A percentile compares a stretch with the other conserved stretches of the same genome.
Evolutionary conservation across 2,888 invertebrate genomes (phyloP).

Genomic region (Philopedon plagiatum): DNA sequence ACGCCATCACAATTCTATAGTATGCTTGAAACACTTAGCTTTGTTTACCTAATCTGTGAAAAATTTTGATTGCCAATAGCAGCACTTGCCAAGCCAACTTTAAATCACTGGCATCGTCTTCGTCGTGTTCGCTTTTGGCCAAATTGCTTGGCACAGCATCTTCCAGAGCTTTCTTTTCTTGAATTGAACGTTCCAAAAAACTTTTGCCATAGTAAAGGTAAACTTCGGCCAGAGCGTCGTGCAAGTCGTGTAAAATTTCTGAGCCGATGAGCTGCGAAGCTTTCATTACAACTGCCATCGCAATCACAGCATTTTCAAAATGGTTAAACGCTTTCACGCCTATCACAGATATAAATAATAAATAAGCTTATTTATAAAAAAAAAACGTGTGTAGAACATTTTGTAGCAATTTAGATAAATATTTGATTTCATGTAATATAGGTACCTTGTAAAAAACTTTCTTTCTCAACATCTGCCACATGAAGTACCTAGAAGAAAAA

Average conservation of each 20-base stretch:
- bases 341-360: no score
- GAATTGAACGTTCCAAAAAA: conserved; percentile 84
- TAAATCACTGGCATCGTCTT: conserved; percentile 74
- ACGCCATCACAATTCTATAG: no score
- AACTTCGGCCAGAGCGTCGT: conserved; percentile 89
- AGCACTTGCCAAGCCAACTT: conserved; percentile 97
- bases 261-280: conserved; percentile 81
- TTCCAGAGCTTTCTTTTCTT: conserved; percentile 87
- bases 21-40: no score
- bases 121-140: conserved; percentile 12
- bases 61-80: conserved; percentile 89
- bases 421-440: not conserved
- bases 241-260: conserved; percentile 86
- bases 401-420: not conserved
- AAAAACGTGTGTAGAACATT: no score
- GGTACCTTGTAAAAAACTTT: conserved; percentile 81
- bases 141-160: not conserved
- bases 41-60: conserved; percentile 74
- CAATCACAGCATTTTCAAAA: conserved; percentile 81
- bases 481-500: conserved; percentile 56
- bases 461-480: conserved; percentile 75
- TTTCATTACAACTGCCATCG: conserved; percentile 79
- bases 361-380: no score
- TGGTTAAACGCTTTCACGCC: no score
- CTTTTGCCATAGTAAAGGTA: conserved; percentile 87